Percentiles rank a stretch among this genome's conserved stretches.
Conservation (phyloP, 1,140 invertebrate genomes). For the Drosophila parvula region DNA sequence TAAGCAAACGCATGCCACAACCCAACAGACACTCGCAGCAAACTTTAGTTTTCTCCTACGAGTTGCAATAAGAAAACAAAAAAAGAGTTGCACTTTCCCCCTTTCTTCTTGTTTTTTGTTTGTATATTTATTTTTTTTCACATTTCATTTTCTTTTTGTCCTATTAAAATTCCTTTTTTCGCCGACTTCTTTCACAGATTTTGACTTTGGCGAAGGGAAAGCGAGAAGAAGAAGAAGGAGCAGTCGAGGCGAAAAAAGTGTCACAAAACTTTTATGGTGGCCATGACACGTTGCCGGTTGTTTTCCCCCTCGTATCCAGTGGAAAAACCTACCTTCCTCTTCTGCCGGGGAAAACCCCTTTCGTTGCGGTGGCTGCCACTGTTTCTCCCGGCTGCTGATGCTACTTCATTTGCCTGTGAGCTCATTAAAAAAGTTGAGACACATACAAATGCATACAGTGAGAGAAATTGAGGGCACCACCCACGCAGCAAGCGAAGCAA, state of each 20-base stretch:
- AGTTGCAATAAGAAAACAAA: slow-evolving; percentile 42
- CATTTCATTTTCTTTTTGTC: slow-evolving; percentile 45
- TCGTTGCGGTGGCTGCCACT: slow-evolving; percentile 55
- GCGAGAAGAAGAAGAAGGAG: slow-evolving; percentile 9
- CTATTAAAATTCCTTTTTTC: slow-evolving; percentile 57
- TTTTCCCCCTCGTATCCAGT: background rate
- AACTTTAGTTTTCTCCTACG: slow-evolving; percentile 71
- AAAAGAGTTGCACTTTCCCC: slow-evolving; percentile 58
- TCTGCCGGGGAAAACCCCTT: slow-evolving; percentile 1
- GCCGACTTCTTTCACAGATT: slow-evolving; percentile 43
- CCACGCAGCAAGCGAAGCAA: background rate
- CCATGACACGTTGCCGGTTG: slow-evolving; percentile 57
- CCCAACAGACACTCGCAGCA: slow-evolving; percentile 18
- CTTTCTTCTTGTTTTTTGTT: background rate
- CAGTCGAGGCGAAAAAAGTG: slow-evolving; percentile 48
- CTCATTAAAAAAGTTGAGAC: slow-evolving; percentile 80
- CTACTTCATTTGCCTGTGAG: slow-evolving; percentile 58
- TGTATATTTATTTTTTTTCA: slow-evolving; percentile 7
- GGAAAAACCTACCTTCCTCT: slow-evolving; percentile 4
- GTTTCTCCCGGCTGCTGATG: slow-evolving; percentile 50
- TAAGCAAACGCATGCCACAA: background rate
- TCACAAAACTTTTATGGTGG: slow-evolving; percentile 77
- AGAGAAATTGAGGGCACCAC: background rate
- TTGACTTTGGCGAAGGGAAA: slow-evolving; percentile 66
- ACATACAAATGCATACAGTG: slow-evolving; percentile 70